A percentile compares a stretch with the other conserved stretches of the same genome.
These are phyloP conservation scores for Philhelius pedissequus DNA, from an alignment of 2,888 invertebrate species.

Conservation along the genomic window DNA sequence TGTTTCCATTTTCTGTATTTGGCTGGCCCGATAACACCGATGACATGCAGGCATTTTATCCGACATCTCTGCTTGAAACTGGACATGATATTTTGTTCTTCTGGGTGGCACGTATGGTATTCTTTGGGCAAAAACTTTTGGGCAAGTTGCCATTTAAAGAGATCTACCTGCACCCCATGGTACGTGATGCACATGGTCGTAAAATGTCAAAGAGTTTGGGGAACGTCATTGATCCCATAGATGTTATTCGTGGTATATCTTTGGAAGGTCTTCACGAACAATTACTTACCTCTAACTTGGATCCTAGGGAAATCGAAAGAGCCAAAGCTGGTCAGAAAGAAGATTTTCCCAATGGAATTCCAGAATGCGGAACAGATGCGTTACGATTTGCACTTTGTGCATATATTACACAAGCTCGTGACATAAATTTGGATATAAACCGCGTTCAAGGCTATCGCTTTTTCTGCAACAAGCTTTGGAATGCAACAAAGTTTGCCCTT, in stretches of 20 bases:
- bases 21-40: slow-evolving; percentile 95
- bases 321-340: slow-evolving; percentile 88
- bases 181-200: slow-evolving; percentile 97
- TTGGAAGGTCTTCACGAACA: slow-evolving; percentile 89
- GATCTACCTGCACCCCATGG: slow-evolving; percentile 97
- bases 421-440: slow-evolving; percentile 97
- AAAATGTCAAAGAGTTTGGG: slow-evolving; percentile 99
- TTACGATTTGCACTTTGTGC: slow-evolving; percentile 91
- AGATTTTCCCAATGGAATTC: slow-evolving; percentile 94
- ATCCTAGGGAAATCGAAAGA: slow-evolving; percentile 88
- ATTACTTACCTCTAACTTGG: slow-evolving; percentile 89
- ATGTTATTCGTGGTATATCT: slow-evolving; percentile 93
- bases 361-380: slow-evolving; percentile 88
- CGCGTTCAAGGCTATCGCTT: slow-evolving; percentile 96
- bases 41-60: slow-evolving; percentile 90
- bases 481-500: slow-evolving; percentile 96
- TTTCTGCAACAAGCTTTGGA: slow-evolving; percentile 99
- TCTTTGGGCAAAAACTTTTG: slow-evolving; percentile 94
- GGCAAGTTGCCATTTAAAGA: slow-evolving; percentile 95
- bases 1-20: slow-evolving; percentile 97
- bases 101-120: slow-evolving; percentile 99
- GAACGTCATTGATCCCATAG: slow-evolving; percentile 98
- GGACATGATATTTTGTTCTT: slow-evolving; percentile 99
- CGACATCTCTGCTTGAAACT: slow-evolving; percentile 94
- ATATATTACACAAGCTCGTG: slow-evolving; percentile 92